phyloP scores from a whole-genome alignment of 2,797 vertebrate species.

The Microcaecilia unicolor region DNA sequence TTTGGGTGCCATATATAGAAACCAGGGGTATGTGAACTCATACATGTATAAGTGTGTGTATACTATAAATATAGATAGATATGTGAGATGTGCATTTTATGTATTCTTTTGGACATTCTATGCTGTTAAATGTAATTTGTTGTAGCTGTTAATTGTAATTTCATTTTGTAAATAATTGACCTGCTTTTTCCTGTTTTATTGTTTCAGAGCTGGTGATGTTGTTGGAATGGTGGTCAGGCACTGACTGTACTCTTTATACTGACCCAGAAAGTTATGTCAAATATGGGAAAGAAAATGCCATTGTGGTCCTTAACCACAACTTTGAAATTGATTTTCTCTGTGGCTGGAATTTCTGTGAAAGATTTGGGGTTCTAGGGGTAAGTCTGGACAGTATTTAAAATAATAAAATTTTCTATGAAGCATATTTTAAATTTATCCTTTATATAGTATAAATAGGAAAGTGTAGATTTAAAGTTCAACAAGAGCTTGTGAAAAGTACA shows the following conservation, averaged over 20 bases:
- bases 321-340: constrained; percentile 96
- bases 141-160: neutral
- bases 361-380: constrained; percentile 90
- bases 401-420: fast-evolving
- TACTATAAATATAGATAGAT: no score
- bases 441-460: neutral
- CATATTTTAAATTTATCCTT: fast-evolving
- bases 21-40: no score
- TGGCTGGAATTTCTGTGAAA: constrained; percentile 89
- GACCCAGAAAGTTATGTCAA: constrained; percentile 62
- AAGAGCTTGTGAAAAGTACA: no score
- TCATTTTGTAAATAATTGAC: neutral
- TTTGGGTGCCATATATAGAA: no score
- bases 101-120: neutral
- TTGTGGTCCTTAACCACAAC: constrained; percentile 89
- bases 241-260: constrained; percentile 80
- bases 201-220: constrained; percentile 82
- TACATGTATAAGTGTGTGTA: no score
- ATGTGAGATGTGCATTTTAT: no score
- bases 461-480: no score
- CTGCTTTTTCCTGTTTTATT: neutral
- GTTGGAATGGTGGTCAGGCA: constrained; percentile 96
- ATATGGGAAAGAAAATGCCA: constrained; percentile 85
- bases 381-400: constrained; percentile 22
- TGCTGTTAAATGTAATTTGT: neutral